phyloP scores from a whole-genome alignment of 1,140 invertebrate species.

The Pogonomyrmex barbatus region DNA sequence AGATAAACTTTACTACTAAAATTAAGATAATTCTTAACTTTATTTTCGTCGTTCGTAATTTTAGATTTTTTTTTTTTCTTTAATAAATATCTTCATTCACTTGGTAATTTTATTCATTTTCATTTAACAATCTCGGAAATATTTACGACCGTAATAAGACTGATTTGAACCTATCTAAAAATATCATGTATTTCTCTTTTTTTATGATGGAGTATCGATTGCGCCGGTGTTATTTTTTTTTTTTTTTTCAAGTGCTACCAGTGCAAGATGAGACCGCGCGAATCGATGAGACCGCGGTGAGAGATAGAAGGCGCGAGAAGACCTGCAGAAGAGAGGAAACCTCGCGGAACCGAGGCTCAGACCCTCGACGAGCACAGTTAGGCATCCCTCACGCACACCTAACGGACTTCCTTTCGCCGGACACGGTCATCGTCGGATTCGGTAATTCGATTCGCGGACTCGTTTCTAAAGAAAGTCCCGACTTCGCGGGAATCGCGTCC shows the following conservation, averaged over 20 bases:
- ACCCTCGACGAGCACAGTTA: slow-evolving; percentile 76
- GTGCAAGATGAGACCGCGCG: slow-evolving; percentile 75
- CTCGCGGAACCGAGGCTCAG: slow-evolving; percentile 83
- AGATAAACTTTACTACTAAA: not conserved
- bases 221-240: no score
- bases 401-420: slow-evolving; percentile 83
- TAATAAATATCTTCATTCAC: not conserved
- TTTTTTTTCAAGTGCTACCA: not conserved
- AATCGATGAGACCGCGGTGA: slow-evolving; percentile 79
- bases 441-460: slow-evolving; percentile 76
- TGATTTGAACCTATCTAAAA: not conserved
- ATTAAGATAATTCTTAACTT: not conserved
- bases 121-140: not conserved
- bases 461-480: slow-evolving; percentile 39
- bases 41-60: not conserved
- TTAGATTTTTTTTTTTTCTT: not conserved
- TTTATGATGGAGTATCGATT: not conserved
- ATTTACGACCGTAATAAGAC: not conserved
- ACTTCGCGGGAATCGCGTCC: slow-evolving; percentile 52
- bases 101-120: not conserved
- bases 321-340: slow-evolving; percentile 85
- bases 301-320: slow-evolving; percentile 82
- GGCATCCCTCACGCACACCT: slow-evolving; percentile 82
- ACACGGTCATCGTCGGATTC: slow-evolving; percentile 74
- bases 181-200: not conserved